Percentiles rank a stretch among this genome's conserved stretches.
Conservation (phyloP, 2,797 vertebrate genomes). For the Danio tinwini region DNA sequence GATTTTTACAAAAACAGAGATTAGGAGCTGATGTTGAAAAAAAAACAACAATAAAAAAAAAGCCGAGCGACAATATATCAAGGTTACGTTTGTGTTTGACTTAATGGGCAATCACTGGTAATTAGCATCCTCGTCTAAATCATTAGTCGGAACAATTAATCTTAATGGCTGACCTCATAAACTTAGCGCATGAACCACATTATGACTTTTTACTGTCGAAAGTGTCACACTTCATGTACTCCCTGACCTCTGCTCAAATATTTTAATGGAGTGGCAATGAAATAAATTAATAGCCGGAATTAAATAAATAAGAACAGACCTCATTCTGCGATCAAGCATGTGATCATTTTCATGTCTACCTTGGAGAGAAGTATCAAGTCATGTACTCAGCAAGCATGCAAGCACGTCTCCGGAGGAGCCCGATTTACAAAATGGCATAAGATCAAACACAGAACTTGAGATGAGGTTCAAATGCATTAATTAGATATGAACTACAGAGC, state of each 20-base stretch:
- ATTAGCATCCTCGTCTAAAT: slow-evolving; percentile 32
- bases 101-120: slow-evolving; percentile 19
- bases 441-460: slow-evolving; percentile 51
- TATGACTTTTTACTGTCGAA: slow-evolving; percentile 29
- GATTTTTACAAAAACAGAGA: not conserved
- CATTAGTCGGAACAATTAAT: slow-evolving; percentile 36
- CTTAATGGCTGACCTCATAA: slow-evolving; percentile 40
- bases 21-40: not conserved
- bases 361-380: slow-evolving; percentile 34
- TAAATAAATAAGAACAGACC: slow-evolving; percentile 34
- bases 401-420: slow-evolving; percentile 46
- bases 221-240: not conserved
- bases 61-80: slow-evolving; percentile 18
- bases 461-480: slow-evolving; percentile 53
- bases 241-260: slow-evolving; percentile 26
- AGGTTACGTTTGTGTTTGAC: slow-evolving; percentile 30
- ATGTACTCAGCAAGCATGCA: slow-evolving; percentile 26
- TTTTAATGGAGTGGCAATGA: slow-evolving; percentile 36
- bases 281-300: slow-evolving; percentile 31
- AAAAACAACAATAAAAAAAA: not conserved
- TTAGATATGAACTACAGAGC: slow-evolving; percentile 55
- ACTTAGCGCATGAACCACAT: slow-evolving; percentile 26
- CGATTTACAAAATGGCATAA: slow-evolving; percentile 47
- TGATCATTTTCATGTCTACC: slow-evolving; percentile 34
- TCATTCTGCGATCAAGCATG: slow-evolving; percentile 21